Evolutionary conservation across 2,113 vertebrate species (phyloP).

Genomic region (Hypocryptadius cinnamomeus): DNA sequence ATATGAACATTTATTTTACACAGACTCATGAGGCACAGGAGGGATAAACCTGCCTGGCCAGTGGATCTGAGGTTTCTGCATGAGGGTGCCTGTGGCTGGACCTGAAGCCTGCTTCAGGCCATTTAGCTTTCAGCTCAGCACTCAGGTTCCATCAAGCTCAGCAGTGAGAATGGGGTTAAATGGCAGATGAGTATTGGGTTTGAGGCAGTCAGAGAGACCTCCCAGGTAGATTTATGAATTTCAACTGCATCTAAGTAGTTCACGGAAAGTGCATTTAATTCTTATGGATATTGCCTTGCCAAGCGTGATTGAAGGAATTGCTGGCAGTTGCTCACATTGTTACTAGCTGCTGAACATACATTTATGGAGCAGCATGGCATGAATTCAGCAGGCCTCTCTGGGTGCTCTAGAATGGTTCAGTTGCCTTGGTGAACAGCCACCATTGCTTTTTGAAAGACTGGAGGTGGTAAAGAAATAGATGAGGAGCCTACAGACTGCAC

Average conservation of each 20-base stretch:
- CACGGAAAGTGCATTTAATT: neutral
- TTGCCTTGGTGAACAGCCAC: neutral
- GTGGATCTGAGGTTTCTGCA: neutral
- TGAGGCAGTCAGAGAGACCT: neutral
- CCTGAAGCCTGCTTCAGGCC: neutral
- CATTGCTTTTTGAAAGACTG: neutral
- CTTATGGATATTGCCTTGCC: neutral
- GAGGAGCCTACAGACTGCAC: neutral
- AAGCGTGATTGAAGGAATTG: neutral
- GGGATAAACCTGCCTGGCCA: neutral
- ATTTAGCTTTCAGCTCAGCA: neutral
- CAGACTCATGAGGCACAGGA: neutral
- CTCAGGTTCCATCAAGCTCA: neutral
- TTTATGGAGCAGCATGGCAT: neutral
- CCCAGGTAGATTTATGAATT: neutral
- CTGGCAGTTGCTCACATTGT: neutral
- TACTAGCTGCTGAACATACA: neutral
- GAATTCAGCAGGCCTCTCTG: neutral
- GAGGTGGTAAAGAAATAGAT: neutral
- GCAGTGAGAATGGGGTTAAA: neutral
- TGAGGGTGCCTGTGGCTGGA: neutral
- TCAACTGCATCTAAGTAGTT: neutral
- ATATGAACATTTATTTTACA: neutral
- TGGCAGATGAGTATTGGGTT: neutral
- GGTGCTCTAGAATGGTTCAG: neutral